phyloP scores from a whole-genome alignment of 2,113 vertebrate species.

The Anolis carolinensis region DNA sequence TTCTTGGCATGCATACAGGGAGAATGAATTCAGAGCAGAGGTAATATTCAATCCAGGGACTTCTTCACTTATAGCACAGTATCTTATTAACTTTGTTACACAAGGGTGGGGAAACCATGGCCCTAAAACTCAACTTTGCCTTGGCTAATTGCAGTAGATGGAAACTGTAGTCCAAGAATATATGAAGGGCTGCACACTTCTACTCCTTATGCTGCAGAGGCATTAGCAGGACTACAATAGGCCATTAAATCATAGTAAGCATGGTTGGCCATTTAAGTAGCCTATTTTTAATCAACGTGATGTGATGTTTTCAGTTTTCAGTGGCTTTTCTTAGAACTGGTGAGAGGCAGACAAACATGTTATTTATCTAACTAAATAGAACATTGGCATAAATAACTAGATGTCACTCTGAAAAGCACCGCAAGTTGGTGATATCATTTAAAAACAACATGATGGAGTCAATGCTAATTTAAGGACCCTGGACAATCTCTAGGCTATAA shows the following conservation, averaged over 20 bases:
- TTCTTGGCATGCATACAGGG: background rate
- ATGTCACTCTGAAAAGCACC: constrained; percentile 35
- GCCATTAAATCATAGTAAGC: background rate
- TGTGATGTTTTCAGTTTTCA: background rate
- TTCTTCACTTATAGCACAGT: background rate
- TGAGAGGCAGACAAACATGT: background rate
- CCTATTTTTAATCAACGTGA: background rate
- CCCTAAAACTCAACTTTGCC: background rate
- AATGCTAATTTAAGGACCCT: constrained; percentile 24
- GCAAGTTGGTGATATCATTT: constrained; percentile 41
- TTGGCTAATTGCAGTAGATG: background rate
- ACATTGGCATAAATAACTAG: constrained; percentile 29
- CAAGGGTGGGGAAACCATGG: too few species aligned
- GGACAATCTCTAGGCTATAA: constrained; percentile 8
- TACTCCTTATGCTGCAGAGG: background rate
- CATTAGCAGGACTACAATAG: background rate
- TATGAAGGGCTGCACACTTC: background rate
- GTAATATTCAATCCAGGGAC: background rate
- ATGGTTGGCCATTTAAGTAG: background rate
- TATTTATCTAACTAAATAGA: constrained; percentile 41
- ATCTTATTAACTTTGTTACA: background rate
- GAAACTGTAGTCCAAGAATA: background rate
- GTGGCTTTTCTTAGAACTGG: constrained; percentile 19
- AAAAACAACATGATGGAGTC: background rate
- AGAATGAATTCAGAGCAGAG: background rate